Percentiles rank a stretch among this genome's conserved stretches.
Evolutionary conservation across 2,113 vertebrate species (phyloP).

Genomic region (Forbesichthys papilliferus): DNA sequence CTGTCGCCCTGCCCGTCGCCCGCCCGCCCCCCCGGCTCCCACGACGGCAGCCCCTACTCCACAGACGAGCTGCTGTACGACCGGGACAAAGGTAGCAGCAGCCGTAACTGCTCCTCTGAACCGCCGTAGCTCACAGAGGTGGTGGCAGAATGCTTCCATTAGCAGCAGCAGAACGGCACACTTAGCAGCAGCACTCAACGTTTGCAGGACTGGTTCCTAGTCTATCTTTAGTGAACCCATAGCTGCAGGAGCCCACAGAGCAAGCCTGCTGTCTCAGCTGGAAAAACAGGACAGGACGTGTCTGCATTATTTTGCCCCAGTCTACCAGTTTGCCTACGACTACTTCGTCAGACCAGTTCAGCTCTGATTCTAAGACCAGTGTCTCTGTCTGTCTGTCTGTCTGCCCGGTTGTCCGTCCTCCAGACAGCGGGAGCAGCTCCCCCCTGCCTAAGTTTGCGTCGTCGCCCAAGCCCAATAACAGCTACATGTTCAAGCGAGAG

Average conservation of each 20-base stretch:
- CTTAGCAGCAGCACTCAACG: not conserved
- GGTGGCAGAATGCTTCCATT: no score
- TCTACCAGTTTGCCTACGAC: no score
- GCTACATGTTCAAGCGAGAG: slow-evolving; percentile 99
- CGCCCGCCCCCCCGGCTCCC: slow-evolving; percentile 89
- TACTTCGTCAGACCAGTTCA: not conserved
- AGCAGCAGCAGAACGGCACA: not conserved
- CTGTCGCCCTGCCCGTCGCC: slow-evolving; percentile 90
- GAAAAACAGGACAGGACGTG: not conserved
- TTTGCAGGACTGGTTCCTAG: not conserved
- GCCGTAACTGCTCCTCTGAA: no score
- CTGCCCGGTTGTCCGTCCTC: slow-evolving; percentile 58
- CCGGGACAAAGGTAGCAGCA: slow-evolving; percentile 89
- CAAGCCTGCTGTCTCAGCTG: not conserved
- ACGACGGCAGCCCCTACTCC: slow-evolving; percentile 94
- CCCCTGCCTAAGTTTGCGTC: slow-evolving; percentile 98
- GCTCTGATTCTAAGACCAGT: not conserved
- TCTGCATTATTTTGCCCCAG: not conserved
- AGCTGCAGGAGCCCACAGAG: not conserved
- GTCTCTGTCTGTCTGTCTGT: slow-evolving; percentile 48
- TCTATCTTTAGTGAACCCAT: not conserved
- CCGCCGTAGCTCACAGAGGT: no score
- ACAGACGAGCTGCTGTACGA: slow-evolving; percentile 92
- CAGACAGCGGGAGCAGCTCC: slow-evolving; percentile 98
- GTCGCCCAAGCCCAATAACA: slow-evolving; percentile 99